Evolutionary conservation across 2,797 vertebrate genomes (phyloP).

Genomic region (Schizopygopsis pylzovi): DNA sequence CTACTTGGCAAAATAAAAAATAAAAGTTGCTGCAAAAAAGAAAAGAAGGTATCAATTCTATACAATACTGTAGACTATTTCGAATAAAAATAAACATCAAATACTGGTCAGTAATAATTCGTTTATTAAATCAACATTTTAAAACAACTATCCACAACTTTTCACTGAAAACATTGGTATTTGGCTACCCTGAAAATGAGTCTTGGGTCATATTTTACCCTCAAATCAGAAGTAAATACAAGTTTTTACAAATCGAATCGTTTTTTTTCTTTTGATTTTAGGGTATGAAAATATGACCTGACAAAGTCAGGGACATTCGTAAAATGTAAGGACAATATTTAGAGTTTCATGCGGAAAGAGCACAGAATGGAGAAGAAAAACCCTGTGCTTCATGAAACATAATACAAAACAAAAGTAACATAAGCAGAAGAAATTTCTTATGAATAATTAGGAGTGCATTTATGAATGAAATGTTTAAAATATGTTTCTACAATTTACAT

Average conservation of each 20-base stretch:
- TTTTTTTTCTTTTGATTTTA: not conserved
- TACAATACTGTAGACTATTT: not conserved
- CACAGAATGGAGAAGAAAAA: not conserved
- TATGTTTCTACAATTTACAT: not conserved
- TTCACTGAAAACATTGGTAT: slow-evolving; percentile 33
- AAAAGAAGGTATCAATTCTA: slow-evolving; percentile 5
- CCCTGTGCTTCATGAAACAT: not conserved
- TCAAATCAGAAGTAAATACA: not conserved
- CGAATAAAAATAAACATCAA: not conserved
- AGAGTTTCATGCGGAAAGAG: not conserved
- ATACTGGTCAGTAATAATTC: not conserved
- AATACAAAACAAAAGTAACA: not conserved
- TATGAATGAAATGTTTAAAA: not conserved
- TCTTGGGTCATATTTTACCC: not conserved
- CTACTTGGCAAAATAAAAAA: not conserved
- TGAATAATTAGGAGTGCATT: not conserved
- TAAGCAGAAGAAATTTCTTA: not conserved
- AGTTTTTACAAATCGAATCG: not conserved
- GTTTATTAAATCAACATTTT: slow-evolving; percentile 10
- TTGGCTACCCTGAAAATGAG: not conserved
- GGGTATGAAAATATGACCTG: not conserved
- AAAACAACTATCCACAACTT: slow-evolving; percentile 13
- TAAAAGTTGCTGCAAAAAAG: not conserved
- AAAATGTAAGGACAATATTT: slow-evolving; percentile 1
- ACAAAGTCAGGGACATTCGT: not conserved